These are phyloP conservation scores for Rhabdornis inornatus DNA, from an alignment of 2,113 vertebrate species.

Conservation along the genomic window DNA sequence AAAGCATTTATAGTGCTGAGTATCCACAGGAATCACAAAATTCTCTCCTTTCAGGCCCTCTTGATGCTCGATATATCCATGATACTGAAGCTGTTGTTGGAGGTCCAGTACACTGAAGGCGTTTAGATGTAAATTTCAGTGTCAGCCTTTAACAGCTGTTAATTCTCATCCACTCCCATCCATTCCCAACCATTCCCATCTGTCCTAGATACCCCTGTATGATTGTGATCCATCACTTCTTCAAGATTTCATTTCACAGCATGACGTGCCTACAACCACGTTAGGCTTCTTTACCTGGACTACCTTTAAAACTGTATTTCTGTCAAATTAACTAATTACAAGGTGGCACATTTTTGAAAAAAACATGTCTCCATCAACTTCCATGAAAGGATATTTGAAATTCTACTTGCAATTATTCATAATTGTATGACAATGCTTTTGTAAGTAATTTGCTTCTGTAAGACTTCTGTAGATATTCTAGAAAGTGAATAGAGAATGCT, in stretches of 20 bases:
- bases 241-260: background rate
- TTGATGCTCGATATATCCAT: background rate
- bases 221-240: background rate
- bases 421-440: background rate
- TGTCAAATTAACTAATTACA: background rate
- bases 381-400: background rate
- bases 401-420: background rate
- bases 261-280: rapidly evolving
- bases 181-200: background rate
- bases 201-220: too few relatives aligned
- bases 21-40: background rate
- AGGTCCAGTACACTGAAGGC: background rate
- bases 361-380: background rate
- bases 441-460: background rate
- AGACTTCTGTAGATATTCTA: background rate
- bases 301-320: background rate
- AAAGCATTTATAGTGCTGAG: background rate
- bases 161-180: background rate
- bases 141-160: background rate
- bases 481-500: background rate
- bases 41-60: background rate
- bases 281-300: background rate
- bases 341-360: background rate
- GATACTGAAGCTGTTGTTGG: background rate
- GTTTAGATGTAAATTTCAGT: background rate